Conservation (phyloP, 2,113 vertebrate genomes). For the Synchiropus splendidus region DNA sequence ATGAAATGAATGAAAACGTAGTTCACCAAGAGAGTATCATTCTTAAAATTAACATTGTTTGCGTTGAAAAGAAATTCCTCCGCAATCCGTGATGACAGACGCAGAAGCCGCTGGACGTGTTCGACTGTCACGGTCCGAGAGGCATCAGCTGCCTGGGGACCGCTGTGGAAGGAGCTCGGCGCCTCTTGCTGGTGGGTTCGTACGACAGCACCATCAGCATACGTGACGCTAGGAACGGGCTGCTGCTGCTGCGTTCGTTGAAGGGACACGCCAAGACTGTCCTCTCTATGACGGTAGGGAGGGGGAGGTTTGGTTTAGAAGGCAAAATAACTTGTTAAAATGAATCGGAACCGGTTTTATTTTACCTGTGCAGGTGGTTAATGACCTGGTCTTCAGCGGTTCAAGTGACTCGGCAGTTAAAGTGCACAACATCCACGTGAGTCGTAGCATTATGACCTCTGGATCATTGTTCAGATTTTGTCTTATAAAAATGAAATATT, state of each 20-base stretch:
- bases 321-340: not conserved
- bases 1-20: too few species aligned
- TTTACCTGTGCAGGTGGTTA: constrained; percentile 96
- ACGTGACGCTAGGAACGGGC: constrained; percentile 80
- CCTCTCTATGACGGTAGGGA: constrained; percentile 87
- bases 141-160: constrained; percentile 90
- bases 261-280: constrained; percentile 91
- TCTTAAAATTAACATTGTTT: too few species aligned
- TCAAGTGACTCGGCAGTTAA: constrained; percentile 95
- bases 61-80: too few species aligned
- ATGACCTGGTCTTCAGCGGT: constrained; percentile 93
- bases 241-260: constrained; percentile 86
- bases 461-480: too few species aligned
- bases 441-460: constrained; percentile 20
- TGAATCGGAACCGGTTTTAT: not conserved
- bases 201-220: constrained; percentile 94
- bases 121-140: constrained; percentile 89
- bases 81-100: constrained; percentile 68
- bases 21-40: too few species aligned
- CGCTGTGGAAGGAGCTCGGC: constrained; percentile 86
- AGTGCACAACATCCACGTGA: constrained; percentile 94
- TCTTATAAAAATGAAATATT: too few species aligned
- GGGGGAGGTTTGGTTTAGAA: not conserved
- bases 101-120: constrained; percentile 77
- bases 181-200: constrained; percentile 87